Percentiles rank a stretch among this genome's conserved stretches.
These are phyloP conservation scores for Thamnophis sirtalis DNA, from an alignment of 2,113 vertebrate species.

Conservation along the genomic window DNA sequence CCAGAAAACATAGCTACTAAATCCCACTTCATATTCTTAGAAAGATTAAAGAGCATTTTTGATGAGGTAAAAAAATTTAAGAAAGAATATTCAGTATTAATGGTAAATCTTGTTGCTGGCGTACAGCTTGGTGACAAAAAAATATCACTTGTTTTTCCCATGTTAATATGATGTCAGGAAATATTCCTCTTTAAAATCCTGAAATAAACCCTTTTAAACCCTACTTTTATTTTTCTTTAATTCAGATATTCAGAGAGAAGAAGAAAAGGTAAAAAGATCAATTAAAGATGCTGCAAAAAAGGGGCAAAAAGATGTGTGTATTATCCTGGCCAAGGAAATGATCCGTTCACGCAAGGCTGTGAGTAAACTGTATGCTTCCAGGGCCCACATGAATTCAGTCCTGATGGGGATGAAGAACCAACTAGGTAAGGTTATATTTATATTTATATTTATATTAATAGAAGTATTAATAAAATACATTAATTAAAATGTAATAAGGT, in stretches of 20 bases:
- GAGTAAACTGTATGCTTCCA: slow-evolving; percentile 90
- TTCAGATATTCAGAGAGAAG: slow-evolving; percentile 93
- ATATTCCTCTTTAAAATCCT: slow-evolving; percentile 2
- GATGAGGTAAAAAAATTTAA: background rate
- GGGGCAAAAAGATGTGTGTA: slow-evolving; percentile 90
- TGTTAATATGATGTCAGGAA: background rate
- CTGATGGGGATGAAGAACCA: slow-evolving; percentile 98
- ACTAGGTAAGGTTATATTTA: slow-evolving; percentile 75
- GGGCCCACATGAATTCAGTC: slow-evolving; percentile 97
- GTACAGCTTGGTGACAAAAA: background rate
- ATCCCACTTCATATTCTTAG: background rate
- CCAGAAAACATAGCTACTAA: background rate
- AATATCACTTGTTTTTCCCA: background rate
- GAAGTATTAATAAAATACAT: background rate
- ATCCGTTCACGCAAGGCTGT: slow-evolving; percentile 86
- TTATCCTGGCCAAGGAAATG: slow-evolving; percentile 92
- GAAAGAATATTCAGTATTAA: background rate
- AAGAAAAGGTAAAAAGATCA: slow-evolving; percentile 95
- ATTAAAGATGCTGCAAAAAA: slow-evolving; percentile 96
- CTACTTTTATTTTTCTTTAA: slow-evolving; percentile 9
- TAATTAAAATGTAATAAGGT: background rate
- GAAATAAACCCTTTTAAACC: background rate
- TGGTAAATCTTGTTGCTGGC: background rate
- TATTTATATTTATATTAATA: background rate
- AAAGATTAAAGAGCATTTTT: background rate